A percentile compares a stretch with the other conserved stretches of the same genome.
These are phyloP conservation scores for Muscicapa adusta DNA, from an alignment of 2,113 vertebrate species.

Conservation along the genomic window DNA sequence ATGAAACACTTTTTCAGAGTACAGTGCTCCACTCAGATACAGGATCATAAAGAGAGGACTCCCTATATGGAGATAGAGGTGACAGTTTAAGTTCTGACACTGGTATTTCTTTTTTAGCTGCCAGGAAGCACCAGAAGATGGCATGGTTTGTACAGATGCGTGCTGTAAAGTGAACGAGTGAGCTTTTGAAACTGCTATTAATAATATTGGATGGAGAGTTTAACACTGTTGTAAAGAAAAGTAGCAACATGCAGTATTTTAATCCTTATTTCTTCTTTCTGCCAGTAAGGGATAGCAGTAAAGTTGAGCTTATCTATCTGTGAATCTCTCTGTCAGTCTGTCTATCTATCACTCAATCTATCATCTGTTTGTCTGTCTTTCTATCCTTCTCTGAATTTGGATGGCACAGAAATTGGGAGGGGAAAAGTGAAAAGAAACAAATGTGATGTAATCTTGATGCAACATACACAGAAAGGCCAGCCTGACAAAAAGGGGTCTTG, in stretches of 20 bases:
- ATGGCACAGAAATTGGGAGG: background rate
- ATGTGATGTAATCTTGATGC: background rate
- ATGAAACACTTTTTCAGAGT: background rate
- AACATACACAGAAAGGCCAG: background rate
- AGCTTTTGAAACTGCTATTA: slow-evolving; percentile 71
- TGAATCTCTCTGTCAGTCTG: background rate
- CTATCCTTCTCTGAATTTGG: background rate
- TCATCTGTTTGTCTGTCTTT: background rate
- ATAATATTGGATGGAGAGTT: slow-evolving; percentile 62
- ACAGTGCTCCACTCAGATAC: background rate
- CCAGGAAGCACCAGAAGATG: slow-evolving; percentile 83
- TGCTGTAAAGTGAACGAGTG: slow-evolving; percentile 39
- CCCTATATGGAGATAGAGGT: background rate
- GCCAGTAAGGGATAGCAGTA: background rate
- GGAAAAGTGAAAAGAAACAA: background rate
- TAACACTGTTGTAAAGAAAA: slow-evolving; percentile 33
- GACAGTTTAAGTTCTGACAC: slow-evolving; percentile 40
- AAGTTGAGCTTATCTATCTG: background rate
- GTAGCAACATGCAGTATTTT: slow-evolving; percentile 11
- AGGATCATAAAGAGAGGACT: background rate
- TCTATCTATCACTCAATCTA: background rate
- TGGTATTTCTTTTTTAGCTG: slow-evolving; percentile 62
- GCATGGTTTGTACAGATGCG: slow-evolving; percentile 81
- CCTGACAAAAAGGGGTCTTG: background rate
- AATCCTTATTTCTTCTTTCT: slow-evolving; percentile 7